These are phyloP conservation scores for Heliconius charithonia DNA, from an alignment of 2,888 invertebrate genomes.

Conservation along the genomic window DNA sequence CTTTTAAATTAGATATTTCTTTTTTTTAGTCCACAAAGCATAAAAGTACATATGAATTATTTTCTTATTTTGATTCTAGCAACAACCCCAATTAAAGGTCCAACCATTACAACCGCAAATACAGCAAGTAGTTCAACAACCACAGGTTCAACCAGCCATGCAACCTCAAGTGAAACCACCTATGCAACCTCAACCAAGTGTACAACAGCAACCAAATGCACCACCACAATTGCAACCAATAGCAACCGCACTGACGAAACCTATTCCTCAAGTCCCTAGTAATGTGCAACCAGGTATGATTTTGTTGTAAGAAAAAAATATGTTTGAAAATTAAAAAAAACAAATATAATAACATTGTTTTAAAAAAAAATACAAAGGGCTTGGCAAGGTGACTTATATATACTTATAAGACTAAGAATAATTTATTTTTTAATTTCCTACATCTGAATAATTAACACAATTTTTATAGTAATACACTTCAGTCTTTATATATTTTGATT, in stretches of 20 bases:
- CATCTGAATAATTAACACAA: no score
- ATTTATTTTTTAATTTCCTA: no score
- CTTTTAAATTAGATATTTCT: not conserved
- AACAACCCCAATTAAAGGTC: constrained; percentile 32
- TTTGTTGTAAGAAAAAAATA: not conserved
- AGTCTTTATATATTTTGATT: no score
- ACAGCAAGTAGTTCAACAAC: constrained; percentile 27
- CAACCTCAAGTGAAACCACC: constrained; percentile 16
- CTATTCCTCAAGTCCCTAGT: constrained; percentile 34
- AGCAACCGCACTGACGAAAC: constrained; percentile 28
- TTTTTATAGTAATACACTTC: no score
- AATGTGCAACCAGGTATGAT: constrained; percentile 9
- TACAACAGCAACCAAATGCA: constrained; percentile 38
- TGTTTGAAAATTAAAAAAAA: no score
- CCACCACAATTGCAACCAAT: constrained; percentile 36
- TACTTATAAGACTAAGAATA: no score
- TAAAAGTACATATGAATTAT: not conserved
- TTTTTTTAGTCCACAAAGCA: not conserved
- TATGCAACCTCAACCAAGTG: not conserved
- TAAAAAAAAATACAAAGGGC: not conserved
- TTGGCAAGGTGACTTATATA: no score
- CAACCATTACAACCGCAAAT: constrained; percentile 46
- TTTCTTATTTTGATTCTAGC: not conserved
- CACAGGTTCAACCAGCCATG: not conserved
- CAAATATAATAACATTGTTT: no score